These are phyloP conservation scores for Junco hyemalis DNA, from an alignment of 2,113 vertebrate species.

Conservation along the genomic window DNA sequence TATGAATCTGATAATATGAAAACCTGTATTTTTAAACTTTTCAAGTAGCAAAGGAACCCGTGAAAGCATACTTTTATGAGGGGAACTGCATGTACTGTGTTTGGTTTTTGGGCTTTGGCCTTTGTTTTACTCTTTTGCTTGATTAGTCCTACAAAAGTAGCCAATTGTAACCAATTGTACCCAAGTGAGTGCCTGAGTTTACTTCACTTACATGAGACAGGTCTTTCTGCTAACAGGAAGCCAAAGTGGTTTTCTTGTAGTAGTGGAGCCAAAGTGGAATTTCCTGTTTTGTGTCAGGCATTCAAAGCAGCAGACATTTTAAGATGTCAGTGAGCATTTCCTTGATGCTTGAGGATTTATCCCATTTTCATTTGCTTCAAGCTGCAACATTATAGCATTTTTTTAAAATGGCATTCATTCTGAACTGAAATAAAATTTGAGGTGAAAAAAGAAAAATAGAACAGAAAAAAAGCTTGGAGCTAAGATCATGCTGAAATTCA, in stretches of 20 bases:
- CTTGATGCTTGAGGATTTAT: not conserved
- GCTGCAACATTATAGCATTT: not conserved
- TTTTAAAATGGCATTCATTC: not conserved
- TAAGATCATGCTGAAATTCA: not conserved
- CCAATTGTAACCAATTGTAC: not conserved
- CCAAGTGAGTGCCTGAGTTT: not conserved
- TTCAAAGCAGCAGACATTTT: not conserved
- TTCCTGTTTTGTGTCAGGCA: conserved; percentile 28
- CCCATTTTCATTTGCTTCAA: not conserved
- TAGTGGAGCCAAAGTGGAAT: not conserved
- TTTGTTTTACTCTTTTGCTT: not conserved
- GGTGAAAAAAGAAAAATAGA: not conserved
- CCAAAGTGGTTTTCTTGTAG: conserved; percentile 20
- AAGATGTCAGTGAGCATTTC: not conserved
- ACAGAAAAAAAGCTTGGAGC: not conserved
- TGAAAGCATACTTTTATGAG: not conserved
- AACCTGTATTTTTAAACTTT: not conserved
- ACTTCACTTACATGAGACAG: not conserved
- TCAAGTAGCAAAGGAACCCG: not conserved
- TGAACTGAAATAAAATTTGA: not conserved
- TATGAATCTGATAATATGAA: not conserved
- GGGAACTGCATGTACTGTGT: not conserved
- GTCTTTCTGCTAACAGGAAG: conserved; percentile 38
- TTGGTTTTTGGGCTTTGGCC: not conserved
- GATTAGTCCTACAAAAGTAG: not conserved